Percentiles rank a stretch among this genome's conserved stretches.
phyloP scores from a whole-genome alignment of 2,113 vertebrate genomes.

The Perognathus longimembris region DNA sequence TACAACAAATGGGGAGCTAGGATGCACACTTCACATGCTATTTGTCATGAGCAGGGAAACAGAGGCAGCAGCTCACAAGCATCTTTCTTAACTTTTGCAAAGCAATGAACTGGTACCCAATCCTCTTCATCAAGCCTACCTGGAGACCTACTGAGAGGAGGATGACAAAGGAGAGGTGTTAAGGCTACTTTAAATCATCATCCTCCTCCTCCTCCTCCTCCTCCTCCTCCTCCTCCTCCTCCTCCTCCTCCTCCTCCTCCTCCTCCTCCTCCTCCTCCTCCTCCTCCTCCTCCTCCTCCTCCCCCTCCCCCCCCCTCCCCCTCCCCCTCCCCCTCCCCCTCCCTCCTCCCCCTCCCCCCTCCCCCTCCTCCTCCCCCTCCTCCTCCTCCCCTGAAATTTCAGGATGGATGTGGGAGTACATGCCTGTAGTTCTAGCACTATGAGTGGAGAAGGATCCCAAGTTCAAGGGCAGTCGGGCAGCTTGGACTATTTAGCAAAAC shows the following conservation, averaged over 20 bases:
- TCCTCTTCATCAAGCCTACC: not conserved
- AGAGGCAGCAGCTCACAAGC: not conserved
- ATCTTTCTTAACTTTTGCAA: not conserved
- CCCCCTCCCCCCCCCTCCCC: too few relatives aligned
- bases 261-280: too few relatives aligned
- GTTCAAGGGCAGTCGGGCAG: not conserved
- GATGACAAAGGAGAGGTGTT: constrained; percentile 35
- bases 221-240: too few relatives aligned
- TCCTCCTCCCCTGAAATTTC: constrained; percentile 52
- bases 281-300: too few relatives aligned
- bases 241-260: too few relatives aligned
- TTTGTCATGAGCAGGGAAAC: not conserved
- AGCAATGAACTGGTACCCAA: not conserved
- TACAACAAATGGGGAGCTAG: not conserved
- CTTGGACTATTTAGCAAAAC: not conserved
- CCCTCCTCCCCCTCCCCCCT: not conserved
- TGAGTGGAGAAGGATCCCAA: not conserved
- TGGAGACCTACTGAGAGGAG: not conserved
- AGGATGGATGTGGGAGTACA: not conserved
- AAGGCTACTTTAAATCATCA: constrained; percentile 42
- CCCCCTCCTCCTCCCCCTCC: not conserved
- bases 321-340: not conserved
- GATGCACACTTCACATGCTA: not conserved
- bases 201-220: not conserved
- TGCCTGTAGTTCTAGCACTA: not conserved